Evolutionary conservation across 2,888 invertebrate species (phyloP).

Genomic region (Amiota mariae): DNA sequence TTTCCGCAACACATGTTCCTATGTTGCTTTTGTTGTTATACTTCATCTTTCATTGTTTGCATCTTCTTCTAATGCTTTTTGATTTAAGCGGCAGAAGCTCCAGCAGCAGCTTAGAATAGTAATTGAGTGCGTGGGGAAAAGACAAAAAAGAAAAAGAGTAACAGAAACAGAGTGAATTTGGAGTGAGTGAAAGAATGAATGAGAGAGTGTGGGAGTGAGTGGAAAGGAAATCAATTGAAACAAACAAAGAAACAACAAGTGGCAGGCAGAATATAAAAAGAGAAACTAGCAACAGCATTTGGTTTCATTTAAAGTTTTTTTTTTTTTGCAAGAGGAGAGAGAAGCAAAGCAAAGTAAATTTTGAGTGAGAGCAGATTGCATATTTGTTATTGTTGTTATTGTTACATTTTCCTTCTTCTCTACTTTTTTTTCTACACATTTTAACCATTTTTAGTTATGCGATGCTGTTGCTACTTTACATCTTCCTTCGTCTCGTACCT

Average conservation of each 20-base stretch:
- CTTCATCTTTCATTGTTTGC: no score
- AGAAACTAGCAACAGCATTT: constrained; percentile 55
- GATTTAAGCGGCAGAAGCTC: not conserved
- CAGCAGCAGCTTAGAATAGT: not conserved
- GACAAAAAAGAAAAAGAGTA: no score
- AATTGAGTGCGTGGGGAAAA: not conserved
- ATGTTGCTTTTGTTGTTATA: no score
- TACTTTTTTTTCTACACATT: no score
- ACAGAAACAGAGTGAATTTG: no score
- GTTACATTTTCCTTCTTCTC: constrained; percentile 20
- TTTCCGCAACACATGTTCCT: constrained; percentile 64
- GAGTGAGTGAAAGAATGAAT: not conserved
- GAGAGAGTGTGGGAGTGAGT: not conserved
- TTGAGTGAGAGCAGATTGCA: not conserved
- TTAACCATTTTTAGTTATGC: no score
- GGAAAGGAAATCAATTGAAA: not conserved
- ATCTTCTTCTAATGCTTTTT: constrained; percentile 19
- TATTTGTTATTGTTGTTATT: constrained; percentile 33
- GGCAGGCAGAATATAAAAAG: not conserved
- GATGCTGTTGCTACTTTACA: not conserved
- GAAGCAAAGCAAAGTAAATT: constrained; percentile 5
- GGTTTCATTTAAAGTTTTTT: constrained; percentile 64
- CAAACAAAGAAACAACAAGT: constrained; percentile 17
- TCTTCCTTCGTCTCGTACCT: not conserved
- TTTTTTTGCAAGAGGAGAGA: constrained; percentile 30